Percentiles rank a stretch among this genome's conserved stretches.
Conservation (phyloP, 2,888 invertebrate species). For the Trichopria drosophilae region DNA sequence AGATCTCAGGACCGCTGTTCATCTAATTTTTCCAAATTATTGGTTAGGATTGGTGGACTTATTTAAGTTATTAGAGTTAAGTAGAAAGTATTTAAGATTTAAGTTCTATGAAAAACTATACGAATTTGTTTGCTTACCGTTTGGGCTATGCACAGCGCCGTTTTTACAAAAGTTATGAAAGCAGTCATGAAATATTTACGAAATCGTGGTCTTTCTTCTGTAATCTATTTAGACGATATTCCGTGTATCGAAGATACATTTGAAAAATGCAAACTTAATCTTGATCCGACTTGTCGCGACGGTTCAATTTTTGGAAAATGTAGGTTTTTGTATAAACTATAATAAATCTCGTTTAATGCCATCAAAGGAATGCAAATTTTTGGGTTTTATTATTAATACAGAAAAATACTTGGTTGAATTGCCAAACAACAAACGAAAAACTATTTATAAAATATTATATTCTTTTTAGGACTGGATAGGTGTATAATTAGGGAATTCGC, state of each 20-base stretch:
- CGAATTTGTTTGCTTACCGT: not conserved
- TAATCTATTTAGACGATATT: not conserved
- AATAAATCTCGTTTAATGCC: too few relatives aligned
- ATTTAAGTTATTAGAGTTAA: not conserved
- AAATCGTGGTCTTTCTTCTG: not conserved
- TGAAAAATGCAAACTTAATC: not conserved
- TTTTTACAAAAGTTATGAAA: not conserved
- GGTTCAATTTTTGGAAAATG: not conserved
- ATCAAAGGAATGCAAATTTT: too few relatives aligned
- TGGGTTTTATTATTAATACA: constrained; percentile 4
- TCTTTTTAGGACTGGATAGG: not conserved
- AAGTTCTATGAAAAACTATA: not conserved
- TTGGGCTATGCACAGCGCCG: not conserved
- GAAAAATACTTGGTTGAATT: too few relatives aligned
- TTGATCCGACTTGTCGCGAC: not conserved
- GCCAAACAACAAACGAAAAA: too few relatives aligned
- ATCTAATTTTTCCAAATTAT: not conserved
- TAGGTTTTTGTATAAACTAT: constrained; percentile 4
- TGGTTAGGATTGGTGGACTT: not conserved
- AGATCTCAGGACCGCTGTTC: too few relatives aligned
- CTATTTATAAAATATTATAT: not conserved
- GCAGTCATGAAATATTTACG: not conserved
- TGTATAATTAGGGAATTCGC: constrained; percentile 9
- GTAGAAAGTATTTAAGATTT: not conserved
- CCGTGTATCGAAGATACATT: not conserved